These are phyloP conservation scores for Sebastes itinus DNA, from an alignment of 2,797 vertebrate genomes.

Conservation along the genomic window DNA sequence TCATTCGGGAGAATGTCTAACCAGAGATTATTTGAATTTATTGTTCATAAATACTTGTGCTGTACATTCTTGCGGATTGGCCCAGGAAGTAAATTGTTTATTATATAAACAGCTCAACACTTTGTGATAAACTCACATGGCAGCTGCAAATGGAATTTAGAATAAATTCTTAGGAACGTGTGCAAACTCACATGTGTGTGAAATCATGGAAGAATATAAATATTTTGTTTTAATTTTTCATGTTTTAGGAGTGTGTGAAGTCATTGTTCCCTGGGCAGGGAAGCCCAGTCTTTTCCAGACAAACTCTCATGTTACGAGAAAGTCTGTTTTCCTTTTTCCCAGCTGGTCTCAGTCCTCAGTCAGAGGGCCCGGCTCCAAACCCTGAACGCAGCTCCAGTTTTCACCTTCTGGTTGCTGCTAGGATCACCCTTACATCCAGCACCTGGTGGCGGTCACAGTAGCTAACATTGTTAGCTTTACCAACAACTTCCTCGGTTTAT, in stretches of 20 bases:
- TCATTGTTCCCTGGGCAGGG: constrained; percentile 57
- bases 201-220: constrained; percentile 23
- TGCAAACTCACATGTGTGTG: background rate
- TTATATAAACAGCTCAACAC: background rate
- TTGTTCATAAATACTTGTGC: background rate
- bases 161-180: constrained; percentile 16
- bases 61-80: background rate
- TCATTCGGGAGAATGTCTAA: background rate
- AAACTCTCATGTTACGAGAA: constrained; percentile 49
- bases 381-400: background rate
- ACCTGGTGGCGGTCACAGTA: constrained; percentile 22
- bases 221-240: constrained; percentile 40
- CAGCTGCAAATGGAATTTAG: constrained; percentile 15
- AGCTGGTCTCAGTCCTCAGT: constrained; percentile 28
- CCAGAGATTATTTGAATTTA: background rate
- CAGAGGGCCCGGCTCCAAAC: constrained; percentile 24
- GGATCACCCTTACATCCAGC: background rate
- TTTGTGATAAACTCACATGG: background rate
- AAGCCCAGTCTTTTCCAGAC: constrained; percentile 65
- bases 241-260: constrained; percentile 66
- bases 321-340: constrained; percentile 41
- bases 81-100: background rate
- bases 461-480: constrained; percentile 7
- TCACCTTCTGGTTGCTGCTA: constrained; percentile 6
- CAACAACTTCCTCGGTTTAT: background rate